Evolutionary conservation across 2,888 invertebrate genomes (phyloP).

Genomic region (Octonoba sinensis): DNA sequence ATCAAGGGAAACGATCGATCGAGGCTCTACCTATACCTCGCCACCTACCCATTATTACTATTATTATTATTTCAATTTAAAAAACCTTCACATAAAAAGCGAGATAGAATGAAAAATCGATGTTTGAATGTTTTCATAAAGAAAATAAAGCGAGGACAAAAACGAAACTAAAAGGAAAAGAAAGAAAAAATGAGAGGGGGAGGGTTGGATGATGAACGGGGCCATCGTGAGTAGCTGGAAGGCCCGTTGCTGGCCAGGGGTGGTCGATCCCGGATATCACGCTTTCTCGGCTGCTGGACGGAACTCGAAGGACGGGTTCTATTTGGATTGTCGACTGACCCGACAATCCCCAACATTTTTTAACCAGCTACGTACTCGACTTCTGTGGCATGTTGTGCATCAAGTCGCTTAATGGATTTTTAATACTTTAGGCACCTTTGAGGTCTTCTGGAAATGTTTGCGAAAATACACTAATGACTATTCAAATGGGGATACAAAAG

Average conservation of each 20-base stretch:
- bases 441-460: neutral
- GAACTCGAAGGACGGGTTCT: slow-evolving; percentile 49
- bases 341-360: neutral
- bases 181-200: neutral
- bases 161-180: neutral
- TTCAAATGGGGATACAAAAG: neutral
- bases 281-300: slow-evolving; percentile 41
- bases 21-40: too few species aligned
- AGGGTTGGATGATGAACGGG: slow-evolving; percentile 40
- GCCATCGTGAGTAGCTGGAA: slow-evolving; percentile 51
- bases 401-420: too few species aligned
- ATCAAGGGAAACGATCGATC: too few species aligned
- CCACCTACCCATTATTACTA: too few species aligned
- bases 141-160: neutral
- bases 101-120: too few species aligned
- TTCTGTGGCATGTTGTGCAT: too few species aligned
- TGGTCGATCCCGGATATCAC: slow-evolving; percentile 63
- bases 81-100: too few species aligned
- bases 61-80: too few species aligned
- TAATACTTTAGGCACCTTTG: too few species aligned
- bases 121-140: too few species aligned
- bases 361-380: too few species aligned
- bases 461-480: neutral
- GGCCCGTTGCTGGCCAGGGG: slow-evolving; percentile 43
- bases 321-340: slow-evolving; percentile 34